These are phyloP conservation scores for Pantherophis guttatus DNA, from an alignment of 2,113 vertebrate genomes.

Conservation along the genomic window DNA sequence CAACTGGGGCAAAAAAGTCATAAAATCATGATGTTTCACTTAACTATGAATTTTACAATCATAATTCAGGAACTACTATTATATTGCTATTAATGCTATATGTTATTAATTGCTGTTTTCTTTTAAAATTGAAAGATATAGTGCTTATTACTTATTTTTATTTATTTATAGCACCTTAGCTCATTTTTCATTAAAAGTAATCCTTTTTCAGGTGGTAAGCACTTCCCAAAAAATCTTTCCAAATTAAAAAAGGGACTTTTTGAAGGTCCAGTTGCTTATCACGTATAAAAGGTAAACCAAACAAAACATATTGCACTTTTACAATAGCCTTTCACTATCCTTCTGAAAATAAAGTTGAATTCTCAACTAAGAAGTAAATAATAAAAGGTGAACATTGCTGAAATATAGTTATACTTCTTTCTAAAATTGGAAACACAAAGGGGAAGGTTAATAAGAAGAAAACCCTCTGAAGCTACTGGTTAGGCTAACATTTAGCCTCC, in stretches of 20 bases:
- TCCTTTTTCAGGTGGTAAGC: not conserved
- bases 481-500: conserved; percentile 36
- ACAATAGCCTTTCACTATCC: not conserved
- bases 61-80: not conserved
- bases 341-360: conserved; percentile 15
- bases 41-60: not conserved
- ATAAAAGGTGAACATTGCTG: conserved; percentile 28
- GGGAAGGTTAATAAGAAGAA: conserved; percentile 44
- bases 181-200: not conserved
- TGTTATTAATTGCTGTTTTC: not conserved
- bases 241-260: not conserved
- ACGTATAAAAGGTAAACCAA: not conserved
- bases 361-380: conserved; percentile 30
- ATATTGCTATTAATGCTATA: not conserved
- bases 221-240: not conserved
- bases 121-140: not conserved
- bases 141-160: not conserved
- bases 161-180: not conserved
- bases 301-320: not conserved
- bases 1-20: not conserved
- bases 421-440: conserved; percentile 50
- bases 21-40: not conserved
- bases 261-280: not conserved
- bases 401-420: conserved; percentile 19
- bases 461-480: conserved; percentile 38